Evolutionary conservation across 2,888 invertebrate genomes (phyloP).

Genomic region (Drepana falcataria): DNA sequence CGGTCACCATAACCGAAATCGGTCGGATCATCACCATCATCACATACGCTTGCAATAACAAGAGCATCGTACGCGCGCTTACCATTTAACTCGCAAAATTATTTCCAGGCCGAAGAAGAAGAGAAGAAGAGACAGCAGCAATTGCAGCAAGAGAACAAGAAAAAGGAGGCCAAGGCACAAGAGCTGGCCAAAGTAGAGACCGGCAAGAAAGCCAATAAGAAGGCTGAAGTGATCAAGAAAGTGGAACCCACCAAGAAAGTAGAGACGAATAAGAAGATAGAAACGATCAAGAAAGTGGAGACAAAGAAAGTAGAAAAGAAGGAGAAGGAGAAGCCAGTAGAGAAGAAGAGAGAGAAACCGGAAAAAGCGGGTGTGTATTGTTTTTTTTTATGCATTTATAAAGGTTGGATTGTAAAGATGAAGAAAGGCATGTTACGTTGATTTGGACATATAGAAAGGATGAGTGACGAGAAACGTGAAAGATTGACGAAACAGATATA

Average conservation of each 20-base stretch:
- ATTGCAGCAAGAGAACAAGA: slow-evolving; percentile 27
- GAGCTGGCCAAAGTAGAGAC: slow-evolving; percentile 28
- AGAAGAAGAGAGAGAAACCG: slow-evolving; percentile 43
- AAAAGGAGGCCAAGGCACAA: slow-evolving; percentile 30
- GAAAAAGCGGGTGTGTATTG: slow-evolving; percentile 48
- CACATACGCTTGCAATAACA: too few species aligned
- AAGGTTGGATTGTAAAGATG: too few species aligned
- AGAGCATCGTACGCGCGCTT: too few species aligned
- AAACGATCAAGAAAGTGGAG: slow-evolving; percentile 30
- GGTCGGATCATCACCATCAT: too few species aligned
- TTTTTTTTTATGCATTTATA: not conserved
- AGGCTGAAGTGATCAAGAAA: slow-evolving; percentile 15
- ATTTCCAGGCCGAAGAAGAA: slow-evolving; percentile 50
- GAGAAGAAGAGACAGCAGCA: slow-evolving; percentile 34
- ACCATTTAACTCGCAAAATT: too few species aligned
- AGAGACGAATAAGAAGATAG: slow-evolving; percentile 17
- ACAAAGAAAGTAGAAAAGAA: slow-evolving; percentile 35
- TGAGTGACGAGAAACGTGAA: too few species aligned
- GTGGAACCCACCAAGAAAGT: slow-evolving; percentile 21
- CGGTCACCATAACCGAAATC: too few species aligned
- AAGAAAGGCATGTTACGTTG: too few species aligned
- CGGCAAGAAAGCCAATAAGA: slow-evolving; percentile 17
- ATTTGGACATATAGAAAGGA: too few species aligned
- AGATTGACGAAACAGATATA: too few species aligned
- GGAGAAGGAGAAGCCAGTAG: slow-evolving; percentile 22